Base-by-base conservation (phyloP, 2,113 vertebrate genomes). In the Saccopteryx leptura region DNA sequence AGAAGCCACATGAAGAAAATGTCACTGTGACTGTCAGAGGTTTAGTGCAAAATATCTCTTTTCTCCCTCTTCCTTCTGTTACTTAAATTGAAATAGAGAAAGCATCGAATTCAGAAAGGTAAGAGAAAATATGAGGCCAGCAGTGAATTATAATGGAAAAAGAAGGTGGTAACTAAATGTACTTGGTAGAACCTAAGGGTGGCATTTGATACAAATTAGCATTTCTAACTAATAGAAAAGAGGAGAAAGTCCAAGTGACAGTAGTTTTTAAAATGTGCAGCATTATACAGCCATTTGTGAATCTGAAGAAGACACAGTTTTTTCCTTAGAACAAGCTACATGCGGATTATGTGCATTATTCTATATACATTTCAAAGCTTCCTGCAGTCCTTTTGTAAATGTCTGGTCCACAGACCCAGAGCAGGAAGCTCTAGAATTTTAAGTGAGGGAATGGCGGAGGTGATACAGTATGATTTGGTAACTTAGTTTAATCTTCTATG, bases 341-440 rank as follows among this genome's bases (percentile, higher is more conserved):
- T 24, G 13, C 46, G 69, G 63, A 4, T 82, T 1, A 60, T 18
- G 26, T 1, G 18, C 9, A 18, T 0, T 9, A 9, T 54, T 33
- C 2, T 46, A 9, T 28, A 7, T 9, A 46, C 0, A 63, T 92
- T 61, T 46, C 26, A 3, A 26, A 12, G 56, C 4, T 50, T 81
- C 39, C 11, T 46, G 15, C 4, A 50, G 48, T 26, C 48, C 33
- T 82, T 90, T 79, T 17, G 10, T 2, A 56, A 11, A 79, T n/a
- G 11, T 1, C 21, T 21, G 28, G 58, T 69, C 28, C 39, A 48
- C 83, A 33, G 6, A 58, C 12, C 6, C 60, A 50, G 60, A 56
- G 58, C 24, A 76, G 90, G 81, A 72, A 33, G 8, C 14, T 69
- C 48, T 84, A 81, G 52, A 52, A 88, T 92, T 95, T 95, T 71